Evolutionary conservation across 2,888 invertebrate species (phyloP), one percentile per base, ranked within the genome.

Genomic region (Lissonota sp.): DNA sequence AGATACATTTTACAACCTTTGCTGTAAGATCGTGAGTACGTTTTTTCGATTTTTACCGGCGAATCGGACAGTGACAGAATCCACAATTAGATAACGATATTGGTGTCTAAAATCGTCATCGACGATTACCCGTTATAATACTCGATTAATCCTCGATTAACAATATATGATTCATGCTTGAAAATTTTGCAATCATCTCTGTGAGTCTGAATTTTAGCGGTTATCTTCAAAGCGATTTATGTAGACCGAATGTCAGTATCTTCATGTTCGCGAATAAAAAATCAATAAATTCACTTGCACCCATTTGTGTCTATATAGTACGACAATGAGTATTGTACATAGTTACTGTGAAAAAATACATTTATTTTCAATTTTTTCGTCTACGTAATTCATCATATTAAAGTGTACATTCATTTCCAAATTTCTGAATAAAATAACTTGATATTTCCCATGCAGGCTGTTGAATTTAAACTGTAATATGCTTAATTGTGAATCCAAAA

Each of bases 201-300:
- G 26, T 26, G 26, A 26, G 26, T 26, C 26, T 26, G 26, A 2
- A 26, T 26, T 26, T 26, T 26, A 26, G 26, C 6, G 0, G 40
- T 44, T 1, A 57, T 37, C 44, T 26, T 16, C 5, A 10, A 63
- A 10, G 7, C n/a, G 7, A 0, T 0, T 58, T n/a, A 70, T 14
- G 53, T 57, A 12, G 26, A 40, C 5, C 16, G 1, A n/a, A 42
- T 8, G 40, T 71, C 3, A 40, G 40, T 51, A 5, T 60, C 39
- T 39, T 44, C 55, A 37, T 6, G 14, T 6, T 44, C 49, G 57
- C 51, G 44, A 26, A 26, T 26, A 26, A 26, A 26, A 80, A 80
- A 80, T 80, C 80, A 80, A 80, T 80, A 80, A 71, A 70, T 57
- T 70, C 51, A 42, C 44, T 63, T 69, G 66, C 75, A 46, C 12